Evolutionary conservation across 2,888 invertebrate genomes (phyloP), one percentile per base, ranked within the genome.

Genomic region (Eupithecia vulgata): DNA sequence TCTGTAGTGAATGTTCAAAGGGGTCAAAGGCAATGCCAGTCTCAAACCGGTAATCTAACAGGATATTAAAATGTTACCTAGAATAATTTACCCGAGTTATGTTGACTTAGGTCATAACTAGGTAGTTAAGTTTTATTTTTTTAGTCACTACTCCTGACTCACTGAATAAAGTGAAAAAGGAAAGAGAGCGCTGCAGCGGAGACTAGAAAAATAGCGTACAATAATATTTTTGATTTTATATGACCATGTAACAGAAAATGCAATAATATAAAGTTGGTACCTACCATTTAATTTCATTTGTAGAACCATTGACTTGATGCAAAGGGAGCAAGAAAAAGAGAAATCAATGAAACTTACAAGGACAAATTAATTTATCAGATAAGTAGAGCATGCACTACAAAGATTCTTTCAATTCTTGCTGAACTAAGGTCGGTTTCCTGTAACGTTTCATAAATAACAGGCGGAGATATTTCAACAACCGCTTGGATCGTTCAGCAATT

Each of bases 11-110:
- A 76, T 72, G 72, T 61, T 67, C 68, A 71, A 73, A 68, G 71
- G 66, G 75, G 75, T 79, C 75, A 76, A 74, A 79, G 68, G 75
- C 77, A 69, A 77, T 73, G 70, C 68, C 59, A 45, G 67, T 71
- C 62, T 72, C 52, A 65, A 74, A 75, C 74, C 70, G 72, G 70
- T 71, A 70, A 42, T 66, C 57, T 59, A 76, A 75, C 70, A 70
- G 68, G 78, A 74, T 72, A 68, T 62, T 45, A 64, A 65, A 77
- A 71, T 69, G 68, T 71, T 66, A 66, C 57, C 68, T 67, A 21
- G 71, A 62, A 70, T 69, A 48, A 71, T 71, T 71, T 69, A 71
- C 52, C 66, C 67, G 25, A 68, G 71, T 66, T 71, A 66, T 70
- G 10, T 57, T 42, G 30, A 35, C 42, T n/a, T 52, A 52, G 40